phyloP scores from a whole-genome alignment of 1,140 invertebrate genomes.

The Penaeus chinensis region DNA sequence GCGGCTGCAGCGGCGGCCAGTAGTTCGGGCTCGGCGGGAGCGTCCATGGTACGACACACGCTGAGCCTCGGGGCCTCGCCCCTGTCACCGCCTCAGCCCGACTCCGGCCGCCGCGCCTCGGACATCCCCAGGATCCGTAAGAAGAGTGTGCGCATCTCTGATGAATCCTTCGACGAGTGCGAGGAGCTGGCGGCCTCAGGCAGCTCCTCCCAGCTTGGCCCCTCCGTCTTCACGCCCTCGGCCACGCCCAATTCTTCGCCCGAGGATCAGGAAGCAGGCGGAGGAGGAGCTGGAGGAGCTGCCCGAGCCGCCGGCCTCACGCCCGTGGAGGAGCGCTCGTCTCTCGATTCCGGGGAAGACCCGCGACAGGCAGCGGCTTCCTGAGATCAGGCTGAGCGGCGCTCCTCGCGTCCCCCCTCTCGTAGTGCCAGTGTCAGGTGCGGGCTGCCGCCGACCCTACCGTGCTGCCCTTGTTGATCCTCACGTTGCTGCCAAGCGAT shows the following conservation, averaged over 20 bases:
- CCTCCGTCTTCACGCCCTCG: constrained; percentile 37
- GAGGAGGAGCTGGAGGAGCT: constrained; percentile 3
- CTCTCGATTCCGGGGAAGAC: constrained; percentile 51
- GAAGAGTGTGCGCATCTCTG: constrained; percentile 63
- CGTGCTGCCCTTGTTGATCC: constrained; percentile 29
- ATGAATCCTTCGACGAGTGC: constrained; percentile 64
- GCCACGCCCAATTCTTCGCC: constrained; percentile 59
- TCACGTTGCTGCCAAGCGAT: too few species aligned
- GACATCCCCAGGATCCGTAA: constrained; percentile 59
- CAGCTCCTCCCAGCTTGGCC: background rate
- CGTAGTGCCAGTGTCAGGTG: too few species aligned
- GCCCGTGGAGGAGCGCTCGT: constrained; percentile 58
- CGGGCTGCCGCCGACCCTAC: background rate
- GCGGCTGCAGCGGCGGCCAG: constrained; percentile 11
- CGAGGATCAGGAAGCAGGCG: constrained; percentile 46
- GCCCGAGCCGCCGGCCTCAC: constrained; percentile 41
- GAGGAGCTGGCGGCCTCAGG: constrained; percentile 59
- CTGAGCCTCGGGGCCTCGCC: constrained; percentile 53
- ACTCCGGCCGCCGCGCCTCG: constrained; percentile 52
- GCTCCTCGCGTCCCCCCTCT: background rate
- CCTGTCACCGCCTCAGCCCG: constrained; percentile 58
- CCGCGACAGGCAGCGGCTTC: constrained; percentile 20
- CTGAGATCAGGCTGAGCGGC: constrained; percentile 47
- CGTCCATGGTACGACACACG: constrained; percentile 50
- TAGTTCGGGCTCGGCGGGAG: constrained; percentile 18